Evolutionary conservation across 2,888 invertebrate species (phyloP).

Genomic region (Hololepta plana): DNA sequence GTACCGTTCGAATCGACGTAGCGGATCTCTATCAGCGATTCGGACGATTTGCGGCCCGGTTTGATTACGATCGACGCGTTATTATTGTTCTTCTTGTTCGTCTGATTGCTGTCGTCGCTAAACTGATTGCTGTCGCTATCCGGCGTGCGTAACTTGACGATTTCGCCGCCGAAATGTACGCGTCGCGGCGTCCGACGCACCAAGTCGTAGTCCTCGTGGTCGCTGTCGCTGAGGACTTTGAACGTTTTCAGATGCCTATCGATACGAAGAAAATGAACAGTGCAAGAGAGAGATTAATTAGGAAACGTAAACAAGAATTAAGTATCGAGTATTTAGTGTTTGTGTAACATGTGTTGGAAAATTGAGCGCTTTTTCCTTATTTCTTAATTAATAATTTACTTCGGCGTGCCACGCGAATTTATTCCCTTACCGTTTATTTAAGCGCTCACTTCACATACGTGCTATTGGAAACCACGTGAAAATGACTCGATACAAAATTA

Average conservation of each 20-base stretch:
- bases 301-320: neutral
- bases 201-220: constrained; percentile 30
- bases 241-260: constrained; percentile 18
- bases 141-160: constrained; percentile 69
- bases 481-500: no score
- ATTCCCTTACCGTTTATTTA: no score
- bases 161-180: constrained; percentile 74
- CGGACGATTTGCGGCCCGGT: constrained; percentile 10
- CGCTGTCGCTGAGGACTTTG: constrained; percentile 39
- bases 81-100: constrained; percentile 39
- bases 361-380: neutral
- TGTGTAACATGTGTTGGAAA: constrained; percentile 2
- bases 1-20: constrained; percentile 13
- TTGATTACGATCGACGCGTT: constrained; percentile 15
- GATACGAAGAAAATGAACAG: constrained; percentile 5
- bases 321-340: neutral
- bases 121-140: constrained; percentile 56
- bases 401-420: no score
- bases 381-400: constrained; percentile 2
- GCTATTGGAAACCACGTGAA: no score
- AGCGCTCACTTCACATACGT: no score
- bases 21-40: constrained; percentile 14
- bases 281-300: constrained; percentile 1
- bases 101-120: constrained; percentile 39
- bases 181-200: constrained; percentile 43